Evolutionary conservation across 2,888 invertebrate genomes (phyloP).

Genomic region (Oligia strigilis): DNA sequence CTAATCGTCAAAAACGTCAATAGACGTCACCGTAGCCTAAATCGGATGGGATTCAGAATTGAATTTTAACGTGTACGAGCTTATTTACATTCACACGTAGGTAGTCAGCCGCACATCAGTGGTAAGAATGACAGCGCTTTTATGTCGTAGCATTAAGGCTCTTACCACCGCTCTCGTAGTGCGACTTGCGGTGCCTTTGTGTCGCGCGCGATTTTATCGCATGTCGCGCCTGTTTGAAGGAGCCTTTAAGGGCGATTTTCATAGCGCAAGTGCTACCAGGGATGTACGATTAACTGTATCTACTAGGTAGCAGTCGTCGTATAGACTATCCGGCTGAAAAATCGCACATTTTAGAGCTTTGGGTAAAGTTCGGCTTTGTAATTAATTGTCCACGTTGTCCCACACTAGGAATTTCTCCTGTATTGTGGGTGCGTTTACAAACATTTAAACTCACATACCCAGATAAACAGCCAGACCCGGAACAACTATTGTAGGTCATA

Average conservation of each 20-base stretch:
- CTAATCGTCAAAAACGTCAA: not conserved
- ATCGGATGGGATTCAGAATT: not conserved
- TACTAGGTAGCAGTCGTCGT: not conserved
- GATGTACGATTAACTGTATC: not conserved
- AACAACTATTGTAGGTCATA: no score
- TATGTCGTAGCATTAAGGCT: not conserved
- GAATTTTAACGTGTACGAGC: not conserved
- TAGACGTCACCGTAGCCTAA: not conserved
- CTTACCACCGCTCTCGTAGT: no score
- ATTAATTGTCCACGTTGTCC: not conserved
- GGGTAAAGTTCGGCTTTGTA: not conserved
- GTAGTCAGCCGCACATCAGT: not conserved
- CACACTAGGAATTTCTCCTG: no score
- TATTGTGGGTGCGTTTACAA: no score
- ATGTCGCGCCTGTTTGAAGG: no score
- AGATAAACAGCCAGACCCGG: no score
- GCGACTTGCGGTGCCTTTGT: no score
- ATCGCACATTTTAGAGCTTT: not conserved
- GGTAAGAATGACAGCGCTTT: not conserved
- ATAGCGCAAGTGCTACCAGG: not conserved
- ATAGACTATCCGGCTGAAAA: not conserved
- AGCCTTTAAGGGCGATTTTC: not conserved
- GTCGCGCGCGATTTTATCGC: no score
- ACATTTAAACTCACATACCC: no score
- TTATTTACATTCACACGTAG: not conserved